Percentiles rank a stretch among this genome's conserved stretches.
These are phyloP conservation scores for Glyptemys insculpta DNA, from an alignment of 2,797 vertebrate genomes.

Conservation along the genomic window DNA sequence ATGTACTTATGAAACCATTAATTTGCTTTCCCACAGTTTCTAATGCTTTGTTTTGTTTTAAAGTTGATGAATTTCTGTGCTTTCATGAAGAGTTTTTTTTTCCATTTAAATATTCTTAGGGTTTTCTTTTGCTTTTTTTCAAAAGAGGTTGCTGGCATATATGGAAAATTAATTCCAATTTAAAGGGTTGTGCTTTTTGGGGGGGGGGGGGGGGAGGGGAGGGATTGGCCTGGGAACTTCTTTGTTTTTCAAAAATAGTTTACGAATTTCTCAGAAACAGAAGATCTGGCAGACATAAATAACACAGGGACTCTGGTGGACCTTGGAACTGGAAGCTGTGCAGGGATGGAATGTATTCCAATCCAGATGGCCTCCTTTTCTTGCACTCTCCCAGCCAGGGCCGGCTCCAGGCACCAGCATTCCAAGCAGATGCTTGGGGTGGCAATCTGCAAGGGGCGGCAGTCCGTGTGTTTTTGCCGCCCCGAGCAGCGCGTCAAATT, in stretches of 20 bases:
- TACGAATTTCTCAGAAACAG: background rate
- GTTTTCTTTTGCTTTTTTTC: too few species aligned
- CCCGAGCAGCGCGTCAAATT: too few species aligned
- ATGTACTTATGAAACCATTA: background rate
- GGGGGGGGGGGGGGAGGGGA: fast-evolving
- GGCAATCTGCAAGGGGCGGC: too few species aligned
- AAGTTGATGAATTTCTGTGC: too few species aligned
- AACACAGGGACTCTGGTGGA: background rate
- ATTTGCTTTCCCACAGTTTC: background rate
- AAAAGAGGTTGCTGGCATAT: too few species aligned
- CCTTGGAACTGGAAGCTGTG: background rate
- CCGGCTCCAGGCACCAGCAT: too few species aligned
- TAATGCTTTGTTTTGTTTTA: background rate
- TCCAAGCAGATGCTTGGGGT: too few species aligned
- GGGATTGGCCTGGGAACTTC: background rate
- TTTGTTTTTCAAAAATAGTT: background rate
- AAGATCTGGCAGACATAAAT: background rate
- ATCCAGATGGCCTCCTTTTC: background rate
- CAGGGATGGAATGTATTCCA: fast-evolving
- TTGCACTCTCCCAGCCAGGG: too few species aligned
- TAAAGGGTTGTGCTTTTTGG: background rate
- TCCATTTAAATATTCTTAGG: too few species aligned
- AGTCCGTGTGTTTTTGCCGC: too few species aligned
- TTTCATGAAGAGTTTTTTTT: too few species aligned
- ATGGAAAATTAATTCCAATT: too few species aligned